These are phyloP conservation scores for Artibeus lituratus DNA, from an alignment of 2,797 vertebrate species.

Conservation along the genomic window DNA sequence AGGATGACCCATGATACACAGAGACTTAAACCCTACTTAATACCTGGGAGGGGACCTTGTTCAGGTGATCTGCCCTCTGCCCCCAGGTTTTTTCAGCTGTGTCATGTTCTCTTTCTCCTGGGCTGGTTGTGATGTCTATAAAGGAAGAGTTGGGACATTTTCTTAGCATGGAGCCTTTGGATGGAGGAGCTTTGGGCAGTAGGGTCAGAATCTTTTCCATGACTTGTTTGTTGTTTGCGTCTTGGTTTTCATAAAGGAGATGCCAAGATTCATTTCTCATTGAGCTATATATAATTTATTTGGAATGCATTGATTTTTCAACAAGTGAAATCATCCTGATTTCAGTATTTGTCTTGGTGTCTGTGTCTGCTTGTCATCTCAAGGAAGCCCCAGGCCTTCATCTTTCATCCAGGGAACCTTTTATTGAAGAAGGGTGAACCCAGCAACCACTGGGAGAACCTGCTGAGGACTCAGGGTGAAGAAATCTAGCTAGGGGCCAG, in stretches of 20 bases:
- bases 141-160: neutral
- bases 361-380: neutral
- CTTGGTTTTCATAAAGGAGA: slow-evolving; percentile 1
- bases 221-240: neutral
- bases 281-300: neutral
- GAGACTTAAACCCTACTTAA: neutral
- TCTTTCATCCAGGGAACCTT: neutral
- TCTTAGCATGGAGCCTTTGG: fast-evolving
- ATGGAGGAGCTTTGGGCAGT: too few species aligned
- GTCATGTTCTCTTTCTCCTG: neutral
- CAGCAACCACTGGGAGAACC: neutral
- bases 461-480: neutral
- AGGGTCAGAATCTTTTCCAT: neutral
- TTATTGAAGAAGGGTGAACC: neutral
- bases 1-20: neutral
- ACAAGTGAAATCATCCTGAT: neutral
- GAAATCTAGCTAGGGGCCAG: neutral
- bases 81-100: fast-evolving
- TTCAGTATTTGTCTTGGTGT: neutral
- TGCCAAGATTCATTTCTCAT: neutral
- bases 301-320: neutral
- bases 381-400: neutral
- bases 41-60: too few species aligned
- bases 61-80: neutral
- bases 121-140: neutral